Evolutionary conservation across 2,113 vertebrate species (phyloP).

Genomic region (Nycticebus coucang): DNA sequence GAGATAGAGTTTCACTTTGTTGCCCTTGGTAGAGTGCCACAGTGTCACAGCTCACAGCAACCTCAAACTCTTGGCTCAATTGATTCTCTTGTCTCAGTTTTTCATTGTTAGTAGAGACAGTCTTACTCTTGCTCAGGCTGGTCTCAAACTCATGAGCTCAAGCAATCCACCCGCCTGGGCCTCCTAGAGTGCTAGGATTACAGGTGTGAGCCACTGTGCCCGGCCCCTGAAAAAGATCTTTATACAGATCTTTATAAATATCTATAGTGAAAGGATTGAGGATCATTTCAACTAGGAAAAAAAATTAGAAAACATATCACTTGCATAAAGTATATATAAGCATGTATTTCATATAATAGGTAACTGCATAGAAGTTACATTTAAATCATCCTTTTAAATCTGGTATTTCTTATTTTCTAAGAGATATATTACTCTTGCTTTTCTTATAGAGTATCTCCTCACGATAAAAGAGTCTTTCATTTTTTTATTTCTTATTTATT

Average conservation of each 20-base stretch:
- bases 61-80: no score
- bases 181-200: no score
- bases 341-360: background rate
- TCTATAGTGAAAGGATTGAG: background rate
- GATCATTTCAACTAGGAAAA: background rate
- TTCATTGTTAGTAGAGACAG: no score
- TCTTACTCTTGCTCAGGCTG: no score
- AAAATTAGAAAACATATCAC: background rate
- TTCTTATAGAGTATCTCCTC: background rate
- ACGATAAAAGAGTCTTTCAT: conserved; percentile 11
- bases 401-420: background rate
- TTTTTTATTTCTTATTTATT: background rate
- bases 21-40: no score
- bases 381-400: background rate
- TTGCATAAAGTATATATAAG: background rate
- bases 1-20: no score
- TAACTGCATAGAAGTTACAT: background rate
- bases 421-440: conserved; percentile 8
- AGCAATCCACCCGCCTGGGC: no score
- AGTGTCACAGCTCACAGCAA: no score
- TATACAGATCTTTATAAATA: background rate
- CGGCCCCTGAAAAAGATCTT: background rate
- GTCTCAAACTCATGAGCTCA: no score
- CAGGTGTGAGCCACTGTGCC: no score
- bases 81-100: no score